Evolutionary conservation across 2,113 vertebrate species (phyloP).

Genomic region (Lathamus discolor): DNA sequence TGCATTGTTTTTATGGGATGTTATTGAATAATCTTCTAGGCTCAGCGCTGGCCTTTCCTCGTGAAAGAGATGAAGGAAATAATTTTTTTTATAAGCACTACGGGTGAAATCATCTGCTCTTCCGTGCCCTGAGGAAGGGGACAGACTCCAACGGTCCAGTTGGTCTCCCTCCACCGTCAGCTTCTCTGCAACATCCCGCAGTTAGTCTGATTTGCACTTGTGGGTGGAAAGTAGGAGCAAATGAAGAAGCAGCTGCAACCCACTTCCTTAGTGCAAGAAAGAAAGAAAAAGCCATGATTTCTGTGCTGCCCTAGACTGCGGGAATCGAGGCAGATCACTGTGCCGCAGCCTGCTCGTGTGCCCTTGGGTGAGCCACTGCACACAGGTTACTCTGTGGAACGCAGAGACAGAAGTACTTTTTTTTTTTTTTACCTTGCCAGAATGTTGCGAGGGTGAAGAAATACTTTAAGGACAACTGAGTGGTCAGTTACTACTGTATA

Average conservation of each 20-base stretch:
- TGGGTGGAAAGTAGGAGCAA: background rate
- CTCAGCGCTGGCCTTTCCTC: conserved; percentile 46
- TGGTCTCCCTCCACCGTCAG: background rate
- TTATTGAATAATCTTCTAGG: conserved; percentile 58
- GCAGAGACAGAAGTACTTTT: no score
- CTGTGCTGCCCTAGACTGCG: background rate
- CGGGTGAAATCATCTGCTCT: background rate
- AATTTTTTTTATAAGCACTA: background rate
- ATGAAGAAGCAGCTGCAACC: background rate
- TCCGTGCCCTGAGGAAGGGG: background rate
- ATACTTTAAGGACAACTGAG: no score
- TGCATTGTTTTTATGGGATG: conserved; percentile 63
- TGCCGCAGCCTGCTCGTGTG: background rate
- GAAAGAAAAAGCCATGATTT: background rate
- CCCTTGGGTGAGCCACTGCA: no score
- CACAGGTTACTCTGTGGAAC: no score
- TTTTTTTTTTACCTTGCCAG: no score
- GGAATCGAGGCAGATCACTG: background rate
- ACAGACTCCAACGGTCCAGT: rapidly evolving
- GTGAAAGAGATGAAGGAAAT: conserved; percentile 36
- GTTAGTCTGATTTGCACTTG: background rate
- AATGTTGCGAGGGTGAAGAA: no score
- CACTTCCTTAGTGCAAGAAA: background rate
- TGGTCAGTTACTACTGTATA: no score
- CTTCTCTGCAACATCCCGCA: background rate